Conservation (phyloP, 2,113 vertebrate genomes). For the Romanogobio albipinnatus region DNA sequence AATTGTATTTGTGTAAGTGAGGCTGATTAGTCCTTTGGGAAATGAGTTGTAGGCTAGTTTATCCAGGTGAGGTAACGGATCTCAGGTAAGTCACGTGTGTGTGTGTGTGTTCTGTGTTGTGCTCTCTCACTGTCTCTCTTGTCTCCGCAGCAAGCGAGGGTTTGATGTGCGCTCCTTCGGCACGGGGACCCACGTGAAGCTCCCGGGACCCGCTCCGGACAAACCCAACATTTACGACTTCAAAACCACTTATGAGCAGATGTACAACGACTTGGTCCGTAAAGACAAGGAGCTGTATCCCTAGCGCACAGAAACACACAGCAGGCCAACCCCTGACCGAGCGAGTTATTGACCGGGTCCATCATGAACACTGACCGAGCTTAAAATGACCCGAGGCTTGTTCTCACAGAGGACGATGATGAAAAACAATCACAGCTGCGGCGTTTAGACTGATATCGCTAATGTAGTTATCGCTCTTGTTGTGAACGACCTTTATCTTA, state of each 20-base stretch:
- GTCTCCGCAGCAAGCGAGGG: slow-evolving; percentile 90
- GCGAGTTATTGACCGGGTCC: too few species aligned
- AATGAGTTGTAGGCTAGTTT: not conserved
- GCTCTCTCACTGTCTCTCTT: slow-evolving; percentile 44
- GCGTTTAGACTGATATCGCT: too few species aligned
- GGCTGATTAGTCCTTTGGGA: too few species aligned
- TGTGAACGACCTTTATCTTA: too few species aligned
- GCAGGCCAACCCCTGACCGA: not conserved
- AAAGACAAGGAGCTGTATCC: slow-evolving; percentile 99
- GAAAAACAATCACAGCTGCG: too few species aligned
- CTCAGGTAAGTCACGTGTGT: not conserved
- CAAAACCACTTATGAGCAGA: slow-evolving; percentile 99
- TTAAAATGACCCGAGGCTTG: too few species aligned
- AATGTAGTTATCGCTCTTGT: too few species aligned
- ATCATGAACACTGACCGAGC: too few species aligned
- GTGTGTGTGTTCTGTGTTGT: not conserved
- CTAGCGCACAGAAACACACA: slow-evolving; percentile 35
- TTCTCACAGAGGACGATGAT: too few species aligned
- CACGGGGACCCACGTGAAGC: slow-evolving; percentile 95
- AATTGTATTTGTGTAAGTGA: too few species aligned
- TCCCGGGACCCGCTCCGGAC: slow-evolving; percentile 96
- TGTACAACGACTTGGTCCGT: slow-evolving; percentile 99
- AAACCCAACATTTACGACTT: slow-evolving; percentile 99
- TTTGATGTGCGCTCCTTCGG: slow-evolving; percentile 97
- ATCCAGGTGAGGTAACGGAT: not conserved